These are phyloP conservation scores for Microchirus variegatus DNA, from an alignment of 2,797 vertebrate genomes.

Conservation along the genomic window DNA sequence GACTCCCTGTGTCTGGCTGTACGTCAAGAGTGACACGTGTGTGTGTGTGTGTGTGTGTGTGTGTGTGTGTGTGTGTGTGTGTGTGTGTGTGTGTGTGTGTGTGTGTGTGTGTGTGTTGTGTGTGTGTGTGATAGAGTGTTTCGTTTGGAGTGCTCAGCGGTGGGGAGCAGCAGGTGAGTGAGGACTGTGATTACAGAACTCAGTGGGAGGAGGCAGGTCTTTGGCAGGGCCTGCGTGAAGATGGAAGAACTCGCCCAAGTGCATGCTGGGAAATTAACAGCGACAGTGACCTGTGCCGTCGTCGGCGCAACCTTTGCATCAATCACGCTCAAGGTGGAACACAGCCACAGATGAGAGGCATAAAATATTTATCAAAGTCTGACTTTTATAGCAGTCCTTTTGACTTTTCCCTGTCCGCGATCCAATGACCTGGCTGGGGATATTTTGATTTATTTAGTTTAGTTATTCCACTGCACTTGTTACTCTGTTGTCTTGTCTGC, in stretches of 20 bases:
- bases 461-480: not conserved
- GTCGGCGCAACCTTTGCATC: slow-evolving; percentile 61
- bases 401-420: too few species aligned
- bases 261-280: slow-evolving; percentile 74
- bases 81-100: slow-evolving; percentile 14
- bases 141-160: slow-evolving; percentile 26
- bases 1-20: slow-evolving; percentile 17
- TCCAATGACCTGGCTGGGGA: too few species aligned
- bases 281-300: slow-evolving; percentile 61
- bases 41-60: slow-evolving; percentile 7
- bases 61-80: slow-evolving; percentile 5
- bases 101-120: not conserved
- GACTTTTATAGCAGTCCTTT: slow-evolving; percentile 33
- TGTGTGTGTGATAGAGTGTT: slow-evolving; percentile 18
- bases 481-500: not conserved
- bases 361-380: slow-evolving; percentile 61
- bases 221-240: slow-evolving; percentile 83
- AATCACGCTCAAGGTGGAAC: slow-evolving; percentile 66
- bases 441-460: too few species aligned
- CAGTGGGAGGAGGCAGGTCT: slow-evolving; percentile 88
- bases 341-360: slow-evolving; percentile 43
- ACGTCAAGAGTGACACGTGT: slow-evolving; percentile 18
- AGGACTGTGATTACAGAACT: slow-evolving; percentile 74
- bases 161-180: slow-evolving; percentile 60
- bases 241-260: slow-evolving; percentile 50